Percentiles rank a stretch among this genome's conserved stretches.
Conservation (phyloP, 2,888 invertebrate genomes). For the Phengaris alcon region DNA sequence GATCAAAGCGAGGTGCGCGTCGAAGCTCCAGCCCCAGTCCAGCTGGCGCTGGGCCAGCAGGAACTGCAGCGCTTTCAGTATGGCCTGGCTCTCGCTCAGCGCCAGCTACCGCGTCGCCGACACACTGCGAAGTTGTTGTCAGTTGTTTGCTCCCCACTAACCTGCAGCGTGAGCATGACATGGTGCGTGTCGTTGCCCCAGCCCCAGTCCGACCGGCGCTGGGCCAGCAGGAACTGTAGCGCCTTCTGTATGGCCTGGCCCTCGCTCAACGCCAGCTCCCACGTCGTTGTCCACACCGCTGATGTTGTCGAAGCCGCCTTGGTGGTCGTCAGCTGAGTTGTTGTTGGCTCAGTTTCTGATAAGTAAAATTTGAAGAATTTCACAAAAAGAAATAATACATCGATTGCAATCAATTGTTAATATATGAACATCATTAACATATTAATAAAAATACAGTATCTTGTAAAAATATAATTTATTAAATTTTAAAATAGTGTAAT, state of each 20-base stretch:
- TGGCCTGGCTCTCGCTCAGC: conserved; percentile 76
- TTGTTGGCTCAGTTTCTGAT: conserved; percentile 63
- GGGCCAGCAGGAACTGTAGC: conserved; percentile 85
- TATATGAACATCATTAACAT: too few species aligned
- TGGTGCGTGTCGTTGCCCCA: conserved; percentile 92
- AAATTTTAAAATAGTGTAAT: too few species aligned
- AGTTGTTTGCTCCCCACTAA: conserved; percentile 50
- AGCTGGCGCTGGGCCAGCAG: conserved; percentile 84
- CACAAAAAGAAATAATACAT: too few species aligned
- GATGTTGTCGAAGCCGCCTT: conserved; percentile 46
- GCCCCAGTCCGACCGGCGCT: conserved; percentile 87
- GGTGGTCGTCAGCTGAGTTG: conserved; percentile 47
- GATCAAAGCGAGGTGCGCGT: conserved; percentile 89
- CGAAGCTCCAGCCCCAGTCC: conserved; percentile 91
- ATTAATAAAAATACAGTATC: too few species aligned
- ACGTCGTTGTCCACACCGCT: conserved; percentile 56
- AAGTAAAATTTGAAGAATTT: too few species aligned
- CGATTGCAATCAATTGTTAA: too few species aligned
- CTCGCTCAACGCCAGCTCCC: conserved; percentile 69
- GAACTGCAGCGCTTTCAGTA: conserved; percentile 86
- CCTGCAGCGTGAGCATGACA: conserved; percentile 88
- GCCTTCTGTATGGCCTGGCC: conserved; percentile 83
- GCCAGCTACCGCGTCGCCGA: conserved; percentile 63
- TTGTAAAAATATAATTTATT: too few species aligned
- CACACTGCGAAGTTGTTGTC: background rate